Evolutionary conservation across 2,888 invertebrate genomes (phyloP).

Genomic region (Punctoribates punctum): DNA sequence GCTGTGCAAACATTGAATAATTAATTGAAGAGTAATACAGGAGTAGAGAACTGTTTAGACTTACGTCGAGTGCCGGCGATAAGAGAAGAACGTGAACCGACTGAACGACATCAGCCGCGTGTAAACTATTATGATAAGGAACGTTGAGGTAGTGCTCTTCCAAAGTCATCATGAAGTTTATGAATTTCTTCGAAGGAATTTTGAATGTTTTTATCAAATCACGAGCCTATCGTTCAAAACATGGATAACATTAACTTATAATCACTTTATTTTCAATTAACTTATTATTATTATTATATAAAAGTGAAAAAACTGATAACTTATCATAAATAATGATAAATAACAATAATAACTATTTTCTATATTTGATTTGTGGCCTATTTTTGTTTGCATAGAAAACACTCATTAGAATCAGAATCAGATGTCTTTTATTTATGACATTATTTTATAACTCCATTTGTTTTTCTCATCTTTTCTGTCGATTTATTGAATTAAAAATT

Average conservation of each 20-base stretch:
- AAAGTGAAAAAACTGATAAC: no score
- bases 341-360: no score
- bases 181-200: slow-evolving; percentile 88
- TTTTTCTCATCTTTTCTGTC: no score
- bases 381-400: no score
- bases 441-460: no score
- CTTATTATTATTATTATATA: neutral
- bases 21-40: neutral
- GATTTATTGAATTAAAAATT: no score
- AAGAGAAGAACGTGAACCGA: slow-evolving; percentile 93
- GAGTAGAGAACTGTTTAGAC: slow-evolving; percentile 40
- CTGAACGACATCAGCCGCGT: slow-evolving; percentile 98
- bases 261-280: neutral
- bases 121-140: slow-evolving; percentile 97
- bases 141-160: slow-evolving; percentile 98
- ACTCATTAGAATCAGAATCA: no score
- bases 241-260: no score
- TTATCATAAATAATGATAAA: no score
- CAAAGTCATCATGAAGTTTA: slow-evolving; percentile 93
- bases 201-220: slow-evolving; percentile 86
- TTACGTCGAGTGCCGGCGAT: slow-evolving; percentile 86
- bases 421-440: no score
- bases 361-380: no score
- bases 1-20: slow-evolving; percentile 5
- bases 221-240: slow-evolving; percentile 52